These are phyloP conservation scores for Nasonia oneida DNA, from an alignment of 2,888 invertebrate species.

Conservation along the genomic window DNA sequence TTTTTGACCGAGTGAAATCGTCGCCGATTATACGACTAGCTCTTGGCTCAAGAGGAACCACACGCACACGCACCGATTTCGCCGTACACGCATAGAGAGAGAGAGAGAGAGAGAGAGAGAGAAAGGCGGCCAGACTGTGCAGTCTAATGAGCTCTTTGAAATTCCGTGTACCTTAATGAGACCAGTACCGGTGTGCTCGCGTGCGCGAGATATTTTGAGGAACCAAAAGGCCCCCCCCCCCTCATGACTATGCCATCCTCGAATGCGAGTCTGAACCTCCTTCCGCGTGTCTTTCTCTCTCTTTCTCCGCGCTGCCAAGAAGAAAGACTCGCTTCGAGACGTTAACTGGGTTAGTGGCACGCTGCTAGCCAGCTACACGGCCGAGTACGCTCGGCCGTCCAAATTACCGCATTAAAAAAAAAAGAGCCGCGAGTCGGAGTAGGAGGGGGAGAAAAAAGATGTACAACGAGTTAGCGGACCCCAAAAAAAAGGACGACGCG, in stretches of 20 bases:
- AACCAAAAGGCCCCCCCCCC: constrained; percentile 68
- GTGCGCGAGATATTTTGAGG: constrained; percentile 57
- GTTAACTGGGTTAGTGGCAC: constrained; percentile 79
- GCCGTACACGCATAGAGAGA: background rate
- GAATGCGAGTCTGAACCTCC: constrained; percentile 43
- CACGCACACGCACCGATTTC: background rate
- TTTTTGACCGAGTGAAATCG: constrained; percentile 18
- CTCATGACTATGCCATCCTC: constrained; percentile 49
- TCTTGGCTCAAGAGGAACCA: constrained; percentile 14
- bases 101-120: background rate
- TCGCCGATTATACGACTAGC: background rate
- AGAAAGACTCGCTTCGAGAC: constrained; percentile 74
- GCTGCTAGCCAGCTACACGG: constrained; percentile 71
- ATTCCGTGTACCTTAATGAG: constrained; percentile 56
- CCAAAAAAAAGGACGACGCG: background rate
- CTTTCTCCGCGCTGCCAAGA: constrained; percentile 64
- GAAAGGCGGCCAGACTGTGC: background rate
- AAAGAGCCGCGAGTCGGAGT: background rate
- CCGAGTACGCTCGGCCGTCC: constrained; percentile 73
- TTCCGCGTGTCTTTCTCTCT: constrained; percentile 48
- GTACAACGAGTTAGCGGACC: background rate
- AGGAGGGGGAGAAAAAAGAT: constrained; percentile 2
- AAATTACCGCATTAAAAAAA: constrained; percentile 71
- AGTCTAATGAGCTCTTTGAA: constrained; percentile 44
- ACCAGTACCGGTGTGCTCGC: constrained; percentile 41